These are phyloP conservation scores for Argyresthia albistria DNA, from an alignment of 2,888 invertebrate genomes.

Conservation along the genomic window DNA sequence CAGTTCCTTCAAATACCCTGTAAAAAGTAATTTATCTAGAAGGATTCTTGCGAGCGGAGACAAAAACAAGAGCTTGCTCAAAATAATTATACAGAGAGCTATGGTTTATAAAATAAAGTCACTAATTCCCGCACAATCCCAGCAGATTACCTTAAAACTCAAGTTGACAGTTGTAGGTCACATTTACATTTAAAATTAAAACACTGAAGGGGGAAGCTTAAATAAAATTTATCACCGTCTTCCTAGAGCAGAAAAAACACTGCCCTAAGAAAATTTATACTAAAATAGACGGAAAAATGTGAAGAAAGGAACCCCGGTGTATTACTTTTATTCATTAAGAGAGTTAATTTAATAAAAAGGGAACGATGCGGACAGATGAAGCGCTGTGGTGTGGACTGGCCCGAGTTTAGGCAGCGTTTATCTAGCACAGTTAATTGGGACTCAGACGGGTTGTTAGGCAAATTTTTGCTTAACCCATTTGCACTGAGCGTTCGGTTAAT, in stretches of 20 bases:
- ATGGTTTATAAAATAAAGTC: no score
- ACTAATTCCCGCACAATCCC: no score
- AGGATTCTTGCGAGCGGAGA: no score
- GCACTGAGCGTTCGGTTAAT: no score
- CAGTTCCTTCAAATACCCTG: no score
- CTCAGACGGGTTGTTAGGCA: constrained; percentile 10
- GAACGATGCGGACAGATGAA: constrained; percentile 23
- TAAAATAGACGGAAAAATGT: constrained; percentile 41
- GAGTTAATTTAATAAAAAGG: constrained; percentile 50
- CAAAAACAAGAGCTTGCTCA: no score
- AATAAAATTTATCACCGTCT: constrained; percentile 45
- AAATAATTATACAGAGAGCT: no score
- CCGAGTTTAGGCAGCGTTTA: constrained; percentile 46
- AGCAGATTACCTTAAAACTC: no score
- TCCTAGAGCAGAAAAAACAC: constrained; percentile 32
- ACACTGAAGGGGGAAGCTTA: constrained; percentile 31
- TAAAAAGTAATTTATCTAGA: no score
- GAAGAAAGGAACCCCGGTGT: constrained; percentile 43
- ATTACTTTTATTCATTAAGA: constrained; percentile 61
- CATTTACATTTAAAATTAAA: constrained; percentile 49
- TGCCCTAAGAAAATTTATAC: constrained; percentile 49
- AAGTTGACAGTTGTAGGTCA: background rate
- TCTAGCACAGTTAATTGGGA: constrained; percentile 51
- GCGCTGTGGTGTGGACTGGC: constrained; percentile 25
- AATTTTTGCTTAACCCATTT: no score